Percentiles rank a stretch among this genome's conserved stretches.
Evolutionary conservation across 2,113 vertebrate genomes (phyloP).

Genomic region (Piaya cayana): DNA sequence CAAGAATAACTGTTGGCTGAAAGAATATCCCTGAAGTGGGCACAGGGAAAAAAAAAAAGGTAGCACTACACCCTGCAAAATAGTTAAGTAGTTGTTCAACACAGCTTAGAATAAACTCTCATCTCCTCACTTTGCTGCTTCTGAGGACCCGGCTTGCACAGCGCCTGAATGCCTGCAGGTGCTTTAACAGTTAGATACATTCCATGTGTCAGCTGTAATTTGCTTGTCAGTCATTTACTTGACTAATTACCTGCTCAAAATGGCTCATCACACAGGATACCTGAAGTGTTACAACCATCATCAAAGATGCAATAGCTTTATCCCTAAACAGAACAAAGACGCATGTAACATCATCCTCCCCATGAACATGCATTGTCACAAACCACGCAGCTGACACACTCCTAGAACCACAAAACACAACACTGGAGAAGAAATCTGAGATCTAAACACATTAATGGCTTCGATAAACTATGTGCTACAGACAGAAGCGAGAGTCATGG

Average conservation of each 20-base stretch:
- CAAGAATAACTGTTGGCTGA: neutral
- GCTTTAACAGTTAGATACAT: neutral
- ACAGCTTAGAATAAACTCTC: neutral
- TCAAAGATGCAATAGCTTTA: neutral
- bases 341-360: neutral
- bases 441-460: neutral
- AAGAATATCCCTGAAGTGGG: neutral
- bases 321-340: neutral
- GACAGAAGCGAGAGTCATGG: neutral
- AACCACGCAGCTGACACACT: neutral
- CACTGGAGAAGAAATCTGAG: neutral
- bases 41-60: neutral
- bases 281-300: neutral
- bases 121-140: neutral
- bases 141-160: neutral
- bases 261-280: neutral
- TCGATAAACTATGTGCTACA: neutral
- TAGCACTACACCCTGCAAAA: neutral
- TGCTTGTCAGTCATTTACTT: slow-evolving; percentile 29
- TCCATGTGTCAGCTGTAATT: neutral
- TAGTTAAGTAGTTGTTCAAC: neutral
- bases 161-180: slow-evolving; percentile 28
- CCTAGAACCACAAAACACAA: neutral
- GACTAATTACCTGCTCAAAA: slow-evolving; percentile 33
- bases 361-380: neutral